Conservation (phyloP, 2,113 vertebrate genomes). For the Oncorhynchus masou region DNA sequence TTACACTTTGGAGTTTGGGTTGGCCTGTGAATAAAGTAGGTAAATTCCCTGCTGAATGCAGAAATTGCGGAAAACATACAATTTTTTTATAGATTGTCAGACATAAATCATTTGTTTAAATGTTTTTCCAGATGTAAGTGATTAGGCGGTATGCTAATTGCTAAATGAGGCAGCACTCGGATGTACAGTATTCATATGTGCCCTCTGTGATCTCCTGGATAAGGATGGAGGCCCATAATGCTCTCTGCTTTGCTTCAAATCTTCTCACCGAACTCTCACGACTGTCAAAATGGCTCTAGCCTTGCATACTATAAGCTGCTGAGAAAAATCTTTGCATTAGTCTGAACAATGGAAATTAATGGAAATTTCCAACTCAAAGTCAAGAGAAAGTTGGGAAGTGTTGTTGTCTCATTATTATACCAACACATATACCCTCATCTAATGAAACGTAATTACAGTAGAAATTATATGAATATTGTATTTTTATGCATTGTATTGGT, state of each 20-base stretch:
- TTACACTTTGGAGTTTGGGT: slow-evolving; percentile 9
- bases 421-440: background rate
- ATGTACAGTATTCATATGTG: slow-evolving; percentile 5
- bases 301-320: background rate
- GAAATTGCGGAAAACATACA: slow-evolving; percentile 1
- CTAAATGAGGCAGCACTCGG: background rate
- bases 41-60: slow-evolving; percentile 1
- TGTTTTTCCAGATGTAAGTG: slow-evolving; percentile 37
- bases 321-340: background rate
- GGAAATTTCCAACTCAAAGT: background rate
- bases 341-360: background rate
- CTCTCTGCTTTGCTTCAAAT: slow-evolving; percentile 2
- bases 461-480: background rate
- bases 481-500: background rate
- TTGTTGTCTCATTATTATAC: too few species aligned
- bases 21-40: background rate
- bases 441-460: background rate
- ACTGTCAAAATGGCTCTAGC: background rate
- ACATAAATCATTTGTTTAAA: slow-evolving; percentile 23
- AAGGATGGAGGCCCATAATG: slow-evolving; percentile 7
- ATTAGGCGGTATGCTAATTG: slow-evolving; percentile 44
- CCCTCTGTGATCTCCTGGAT: slow-evolving; percentile 12
- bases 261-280: slow-evolving; percentile 16
- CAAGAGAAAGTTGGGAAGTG: background rate
- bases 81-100: background rate